phyloP scores from a whole-genome alignment of 2,113 vertebrate species.

The Pantherophis guttatus region DNA sequence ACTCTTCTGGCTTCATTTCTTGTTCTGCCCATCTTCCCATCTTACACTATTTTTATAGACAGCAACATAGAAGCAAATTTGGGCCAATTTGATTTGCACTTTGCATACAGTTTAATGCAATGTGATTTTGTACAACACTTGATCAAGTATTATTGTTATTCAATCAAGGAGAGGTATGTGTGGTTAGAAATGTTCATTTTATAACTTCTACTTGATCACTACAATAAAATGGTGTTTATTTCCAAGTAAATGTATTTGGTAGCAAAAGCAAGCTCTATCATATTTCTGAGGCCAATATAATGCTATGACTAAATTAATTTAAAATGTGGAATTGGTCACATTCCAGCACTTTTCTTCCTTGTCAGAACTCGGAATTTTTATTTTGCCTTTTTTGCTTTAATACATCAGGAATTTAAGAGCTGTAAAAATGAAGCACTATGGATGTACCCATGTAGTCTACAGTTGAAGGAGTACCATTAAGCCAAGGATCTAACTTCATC shows the following conservation, averaged over 20 bases:
- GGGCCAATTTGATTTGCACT: neutral
- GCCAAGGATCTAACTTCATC: neutral
- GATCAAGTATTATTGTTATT: neutral
- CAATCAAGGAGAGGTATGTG: neutral
- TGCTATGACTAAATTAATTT: neutral
- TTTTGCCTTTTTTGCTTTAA: neutral
- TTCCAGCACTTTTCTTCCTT: neutral
- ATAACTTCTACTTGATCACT: neutral
- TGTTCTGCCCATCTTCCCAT: neutral
- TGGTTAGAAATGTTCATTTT: neutral
- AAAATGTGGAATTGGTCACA: neutral
- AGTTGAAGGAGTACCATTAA: neutral
- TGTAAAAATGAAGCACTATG: neutral
- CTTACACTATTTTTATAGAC: neutral
- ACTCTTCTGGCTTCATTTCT: neutral
- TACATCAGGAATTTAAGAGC: neutral
- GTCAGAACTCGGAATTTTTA: neutral
- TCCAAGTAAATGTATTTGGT: neutral
- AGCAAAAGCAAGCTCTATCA: neutral
- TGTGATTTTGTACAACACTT: neutral
- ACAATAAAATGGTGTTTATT: neutral
- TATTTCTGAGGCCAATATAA: neutral
- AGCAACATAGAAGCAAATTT: neutral
- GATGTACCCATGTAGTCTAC: neutral
- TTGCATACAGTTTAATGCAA: neutral